phyloP scores from a whole-genome alignment of 2,113 vertebrate genomes.

The Ceuthmochares aereus region DNA sequence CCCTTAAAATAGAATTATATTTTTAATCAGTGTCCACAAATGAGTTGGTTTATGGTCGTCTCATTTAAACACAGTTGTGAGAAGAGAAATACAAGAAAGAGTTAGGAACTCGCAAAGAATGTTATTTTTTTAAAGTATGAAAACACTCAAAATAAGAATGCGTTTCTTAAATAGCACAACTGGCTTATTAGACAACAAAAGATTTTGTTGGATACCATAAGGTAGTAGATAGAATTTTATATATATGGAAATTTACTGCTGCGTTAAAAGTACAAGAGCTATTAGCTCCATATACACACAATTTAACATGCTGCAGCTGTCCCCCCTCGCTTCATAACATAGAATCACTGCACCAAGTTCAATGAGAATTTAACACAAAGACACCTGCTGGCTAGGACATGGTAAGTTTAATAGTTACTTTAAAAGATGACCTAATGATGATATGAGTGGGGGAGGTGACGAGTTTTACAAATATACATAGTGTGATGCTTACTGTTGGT shows the following conservation, averaged over 20 bases:
- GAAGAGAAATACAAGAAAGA: background rate
- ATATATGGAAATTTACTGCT: background rate
- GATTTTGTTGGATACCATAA: background rate
- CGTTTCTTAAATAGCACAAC: background rate
- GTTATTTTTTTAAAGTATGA: background rate
- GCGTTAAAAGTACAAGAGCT: background rate
- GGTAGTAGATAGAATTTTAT: background rate
- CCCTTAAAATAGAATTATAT: background rate
- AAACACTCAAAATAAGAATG: background rate
- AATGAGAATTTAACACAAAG: background rate
- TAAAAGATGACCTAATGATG: background rate
- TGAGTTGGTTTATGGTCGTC: background rate
- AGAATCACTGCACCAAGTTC: background rate
- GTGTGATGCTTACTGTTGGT: slow-evolving; percentile 56
- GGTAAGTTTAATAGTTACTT: background rate
- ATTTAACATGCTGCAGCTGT: background rate
- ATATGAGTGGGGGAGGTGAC: background rate
- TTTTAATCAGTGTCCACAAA: background rate
- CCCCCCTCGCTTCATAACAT: background rate
- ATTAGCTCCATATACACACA: background rate
- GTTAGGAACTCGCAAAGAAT: background rate
- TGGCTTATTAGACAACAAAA: background rate
- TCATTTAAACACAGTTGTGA: background rate
- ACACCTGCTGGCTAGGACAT: background rate
- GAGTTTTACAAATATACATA: background rate